Evolutionary conservation across 2,888 invertebrate genomes (phyloP).

Genomic region (Keiferia lycopersicella): DNA sequence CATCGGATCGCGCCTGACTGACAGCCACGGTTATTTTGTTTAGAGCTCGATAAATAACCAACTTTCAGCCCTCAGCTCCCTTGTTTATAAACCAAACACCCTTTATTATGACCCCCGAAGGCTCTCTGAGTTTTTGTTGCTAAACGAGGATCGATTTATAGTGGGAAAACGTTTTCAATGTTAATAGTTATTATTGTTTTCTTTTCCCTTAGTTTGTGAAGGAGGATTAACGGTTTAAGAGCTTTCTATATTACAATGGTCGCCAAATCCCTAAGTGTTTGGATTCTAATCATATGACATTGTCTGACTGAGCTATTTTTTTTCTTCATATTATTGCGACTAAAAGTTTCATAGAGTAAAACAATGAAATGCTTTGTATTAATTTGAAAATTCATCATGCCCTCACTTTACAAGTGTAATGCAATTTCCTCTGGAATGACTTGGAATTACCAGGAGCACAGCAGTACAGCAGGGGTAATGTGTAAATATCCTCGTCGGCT

Average conservation of each 20-base stretch:
- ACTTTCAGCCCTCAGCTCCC: conserved; percentile 46
- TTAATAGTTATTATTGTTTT: conserved; percentile 25
- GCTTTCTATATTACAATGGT: background rate
- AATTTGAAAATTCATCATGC: conserved; percentile 28
- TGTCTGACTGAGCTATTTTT: too few species aligned
- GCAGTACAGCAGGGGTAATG: conserved; percentile 39
- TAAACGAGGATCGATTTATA: conserved; percentile 38
- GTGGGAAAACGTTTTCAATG: conserved; percentile 17
- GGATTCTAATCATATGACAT: too few species aligned
- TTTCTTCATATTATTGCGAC: too few species aligned
- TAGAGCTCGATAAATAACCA: conserved; percentile 51
- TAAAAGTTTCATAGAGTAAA: too few species aligned
- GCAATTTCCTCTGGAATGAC: conserved; percentile 14
- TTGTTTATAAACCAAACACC: conserved; percentile 54
- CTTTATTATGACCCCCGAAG: conserved; percentile 36
- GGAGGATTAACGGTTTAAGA: conserved; percentile 2
- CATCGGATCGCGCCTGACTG: conserved; percentile 35
- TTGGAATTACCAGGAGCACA: conserved; percentile 9
- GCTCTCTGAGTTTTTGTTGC: conserved; percentile 52
- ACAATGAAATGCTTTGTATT: background rate
- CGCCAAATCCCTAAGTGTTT: background rate
- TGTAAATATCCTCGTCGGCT: conserved; percentile 63
- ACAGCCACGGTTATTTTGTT: conserved; percentile 47
- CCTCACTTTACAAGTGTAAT: conserved; percentile 39
- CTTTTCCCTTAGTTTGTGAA: conserved; percentile 10